A percentile compares a stretch with the other conserved stretches of the same genome.
Evolutionary conservation across 2,888 invertebrate genomes (phyloP).

Genomic region (Polymixis lichenea): DNA sequence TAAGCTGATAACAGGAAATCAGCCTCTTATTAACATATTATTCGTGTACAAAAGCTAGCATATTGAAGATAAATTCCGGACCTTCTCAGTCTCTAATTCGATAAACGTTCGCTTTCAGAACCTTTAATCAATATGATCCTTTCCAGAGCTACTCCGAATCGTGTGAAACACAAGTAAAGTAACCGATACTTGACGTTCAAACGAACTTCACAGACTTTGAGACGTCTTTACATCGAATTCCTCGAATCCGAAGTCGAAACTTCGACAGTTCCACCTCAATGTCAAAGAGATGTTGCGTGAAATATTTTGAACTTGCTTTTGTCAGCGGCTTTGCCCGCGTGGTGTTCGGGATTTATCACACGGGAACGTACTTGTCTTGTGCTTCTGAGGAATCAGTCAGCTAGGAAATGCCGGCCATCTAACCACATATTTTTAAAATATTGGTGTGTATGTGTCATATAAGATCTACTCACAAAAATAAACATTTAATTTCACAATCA

Average conservation of each 20-base stretch:
- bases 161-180: conserved; percentile 11
- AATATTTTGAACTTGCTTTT: not conserved
- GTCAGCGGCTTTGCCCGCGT: not conserved
- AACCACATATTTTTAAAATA: too few relatives aligned
- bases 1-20: not conserved
- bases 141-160: not conserved
- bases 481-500: too few relatives aligned
- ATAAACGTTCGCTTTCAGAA: not conserved
- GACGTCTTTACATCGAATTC: conserved; percentile 15
- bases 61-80: not conserved
- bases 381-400: too few relatives aligned
- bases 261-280: conserved; percentile 32
- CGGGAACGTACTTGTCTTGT: not conserved
- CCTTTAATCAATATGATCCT: not conserved
- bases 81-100: not conserved
- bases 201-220: conserved; percentile 23
- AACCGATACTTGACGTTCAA: conserved; percentile 19
- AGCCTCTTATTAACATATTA: not conserved
- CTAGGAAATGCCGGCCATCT: too few relatives aligned
- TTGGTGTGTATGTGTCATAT: too few relatives aligned
- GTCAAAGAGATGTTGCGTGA: conserved; percentile 26
- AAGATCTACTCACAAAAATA: too few relatives aligned
- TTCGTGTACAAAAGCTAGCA: not conserved
- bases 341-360: not conserved
- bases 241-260: not conserved